These are phyloP conservation scores for Willisornis vidua DNA, from an alignment of 2,113 vertebrate genomes.

Conservation along the genomic window DNA sequence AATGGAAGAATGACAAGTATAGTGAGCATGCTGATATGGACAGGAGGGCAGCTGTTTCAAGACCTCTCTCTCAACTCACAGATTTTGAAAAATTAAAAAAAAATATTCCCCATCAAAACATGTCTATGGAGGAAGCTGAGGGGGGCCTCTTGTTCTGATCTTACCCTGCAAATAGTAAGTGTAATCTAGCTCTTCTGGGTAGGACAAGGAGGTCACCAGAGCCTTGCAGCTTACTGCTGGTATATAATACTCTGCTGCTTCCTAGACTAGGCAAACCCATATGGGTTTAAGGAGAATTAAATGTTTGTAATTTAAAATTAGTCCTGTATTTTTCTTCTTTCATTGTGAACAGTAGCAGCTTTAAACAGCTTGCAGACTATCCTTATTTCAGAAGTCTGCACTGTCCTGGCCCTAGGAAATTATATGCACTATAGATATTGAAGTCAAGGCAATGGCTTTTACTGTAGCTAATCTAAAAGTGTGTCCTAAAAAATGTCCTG, in stretches of 20 bases:
- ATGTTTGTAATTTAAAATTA: not conserved
- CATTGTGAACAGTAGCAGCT: not conserved
- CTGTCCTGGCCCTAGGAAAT: not conserved
- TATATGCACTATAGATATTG: not conserved
- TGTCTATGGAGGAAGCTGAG: not conserved
- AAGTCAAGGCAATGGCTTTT: not conserved
- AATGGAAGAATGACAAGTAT: not conserved
- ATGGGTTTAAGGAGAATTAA: not conserved
- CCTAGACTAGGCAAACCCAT: not conserved
- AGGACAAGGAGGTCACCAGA: not conserved
- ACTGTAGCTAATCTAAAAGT: not conserved
- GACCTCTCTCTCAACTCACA: not conserved
- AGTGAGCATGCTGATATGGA: not conserved
- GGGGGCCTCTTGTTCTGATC: not conserved
- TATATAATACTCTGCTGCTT: not conserved
- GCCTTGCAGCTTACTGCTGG: not conserved
- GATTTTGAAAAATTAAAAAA: not conserved
- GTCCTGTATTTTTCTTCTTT: not conserved
- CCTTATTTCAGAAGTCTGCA: not conserved
- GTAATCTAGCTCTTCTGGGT: not conserved
- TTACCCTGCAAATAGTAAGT: not conserved
- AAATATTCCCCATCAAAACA: not conserved
- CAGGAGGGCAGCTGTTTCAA: not conserved
- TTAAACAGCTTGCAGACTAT: not conserved
- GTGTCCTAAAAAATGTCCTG: not conserved